phyloP scores from a whole-genome alignment of 1,140 invertebrate genomes.

The Trichomalopsis sarcophagae region DNA sequence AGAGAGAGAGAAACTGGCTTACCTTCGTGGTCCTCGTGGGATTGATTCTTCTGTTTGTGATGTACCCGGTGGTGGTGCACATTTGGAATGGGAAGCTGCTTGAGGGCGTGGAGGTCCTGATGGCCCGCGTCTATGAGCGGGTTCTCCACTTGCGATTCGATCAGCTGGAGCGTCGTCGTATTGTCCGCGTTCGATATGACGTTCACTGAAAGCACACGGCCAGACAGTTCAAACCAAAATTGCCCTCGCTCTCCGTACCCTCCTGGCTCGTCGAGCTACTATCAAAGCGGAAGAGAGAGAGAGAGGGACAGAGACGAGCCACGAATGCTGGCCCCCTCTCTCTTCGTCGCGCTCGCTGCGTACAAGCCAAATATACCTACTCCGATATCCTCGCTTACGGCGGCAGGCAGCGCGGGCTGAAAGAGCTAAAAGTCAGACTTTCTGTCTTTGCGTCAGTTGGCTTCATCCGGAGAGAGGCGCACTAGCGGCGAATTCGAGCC shows the following conservation, averaged over 20 bases:
- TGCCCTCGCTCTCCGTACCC: not conserved
- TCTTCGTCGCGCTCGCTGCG: too few relatives aligned
- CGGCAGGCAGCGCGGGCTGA: too few relatives aligned
- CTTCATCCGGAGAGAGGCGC: too few relatives aligned
- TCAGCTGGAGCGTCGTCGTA: constrained; percentile 72
- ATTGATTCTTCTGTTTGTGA: constrained; percentile 67
- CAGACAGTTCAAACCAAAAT: constrained; percentile 21
- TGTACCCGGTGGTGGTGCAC: constrained; percentile 66
- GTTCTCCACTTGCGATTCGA: constrained; percentile 76
- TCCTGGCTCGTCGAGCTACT: not conserved
- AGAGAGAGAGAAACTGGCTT: constrained; percentile 51
- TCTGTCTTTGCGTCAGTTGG: not conserved
- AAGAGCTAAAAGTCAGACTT: too few relatives aligned
- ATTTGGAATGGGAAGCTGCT: constrained; percentile 66
- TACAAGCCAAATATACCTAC: too few relatives aligned
- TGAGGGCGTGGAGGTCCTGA: constrained; percentile 67
- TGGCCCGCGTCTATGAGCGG: constrained; percentile 73
- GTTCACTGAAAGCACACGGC: constrained; percentile 70
- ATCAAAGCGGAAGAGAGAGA: not conserved
- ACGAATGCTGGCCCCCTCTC: too few relatives aligned
- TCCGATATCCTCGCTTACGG: too few relatives aligned
- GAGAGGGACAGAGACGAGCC: too few relatives aligned
- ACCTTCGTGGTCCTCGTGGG: constrained; percentile 68
- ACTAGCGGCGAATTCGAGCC: not conserved
- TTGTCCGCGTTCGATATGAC: constrained; percentile 73